These are phyloP conservation scores for Lepidurus packardi DNA, from an alignment of 1,140 invertebrate genomes.

Conservation along the genomic window DNA sequence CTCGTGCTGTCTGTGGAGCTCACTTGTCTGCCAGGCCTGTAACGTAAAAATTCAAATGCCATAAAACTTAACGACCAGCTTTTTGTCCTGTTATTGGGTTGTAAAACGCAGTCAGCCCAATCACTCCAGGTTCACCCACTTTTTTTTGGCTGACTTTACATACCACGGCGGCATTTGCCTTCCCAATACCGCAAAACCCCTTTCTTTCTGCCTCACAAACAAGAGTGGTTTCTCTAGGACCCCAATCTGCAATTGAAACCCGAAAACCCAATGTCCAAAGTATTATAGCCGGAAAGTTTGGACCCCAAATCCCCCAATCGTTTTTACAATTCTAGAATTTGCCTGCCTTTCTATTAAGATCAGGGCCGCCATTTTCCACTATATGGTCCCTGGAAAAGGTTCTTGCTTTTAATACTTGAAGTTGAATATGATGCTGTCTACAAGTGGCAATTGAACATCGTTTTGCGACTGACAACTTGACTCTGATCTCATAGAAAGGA, in stretches of 20 bases:
- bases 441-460: slow-evolving; percentile 13
- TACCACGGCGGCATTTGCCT: background rate
- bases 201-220: background rate
- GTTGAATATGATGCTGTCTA: background rate
- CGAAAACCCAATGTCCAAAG: too few species aligned
- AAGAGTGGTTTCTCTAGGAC: background rate
- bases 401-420: background rate
- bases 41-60: slow-evolving; percentile 3
- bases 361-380: background rate
- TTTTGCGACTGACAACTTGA: slow-evolving; percentile 6
- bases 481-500: background rate
- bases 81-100: slow-evolving; percentile 22
- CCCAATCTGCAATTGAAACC: too few species aligned
- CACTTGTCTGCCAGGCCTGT: background rate
- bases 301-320: background rate
- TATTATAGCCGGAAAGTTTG: too few species aligned
- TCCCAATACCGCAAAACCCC: background rate
- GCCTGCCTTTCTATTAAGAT: background rate
- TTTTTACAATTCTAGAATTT: background rate
- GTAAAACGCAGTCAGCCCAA: slow-evolving; percentile 16
- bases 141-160: background rate
- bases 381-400: background rate
- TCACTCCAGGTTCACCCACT: slow-evolving; percentile 18
- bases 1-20: background rate
- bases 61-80: slow-evolving; percentile 16